Evolutionary conservation across 2,797 vertebrate species (phyloP).

Genomic region (Alca torda): DNA sequence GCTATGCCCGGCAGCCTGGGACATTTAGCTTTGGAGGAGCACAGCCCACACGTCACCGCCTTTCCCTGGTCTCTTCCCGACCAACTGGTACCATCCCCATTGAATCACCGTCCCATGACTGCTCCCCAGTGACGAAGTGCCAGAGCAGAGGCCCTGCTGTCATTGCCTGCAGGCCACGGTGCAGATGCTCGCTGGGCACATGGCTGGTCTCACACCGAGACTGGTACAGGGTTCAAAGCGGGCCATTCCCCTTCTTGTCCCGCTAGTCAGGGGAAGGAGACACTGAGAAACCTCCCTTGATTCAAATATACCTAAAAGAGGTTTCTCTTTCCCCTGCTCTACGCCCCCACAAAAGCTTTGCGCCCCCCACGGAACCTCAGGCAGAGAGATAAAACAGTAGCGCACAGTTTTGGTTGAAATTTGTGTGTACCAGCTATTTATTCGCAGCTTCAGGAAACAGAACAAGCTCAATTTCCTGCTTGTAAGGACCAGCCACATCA

Average conservation of each 20-base stretch:
- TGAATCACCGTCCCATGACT: neutral
- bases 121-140: neutral
- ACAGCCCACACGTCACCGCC: fast-evolving
- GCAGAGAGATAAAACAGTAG: neutral
- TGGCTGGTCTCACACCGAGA: fast-evolving
- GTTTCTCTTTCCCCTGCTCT: neutral
- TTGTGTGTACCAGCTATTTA: neutral
- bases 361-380: neutral
- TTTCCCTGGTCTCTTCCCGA: neutral
- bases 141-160: neutral
- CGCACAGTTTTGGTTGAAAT: neutral
- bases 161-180: neutral
- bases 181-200: fast-evolving
- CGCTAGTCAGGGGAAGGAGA: neutral
- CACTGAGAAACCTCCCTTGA: neutral
- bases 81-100: fast-evolving
- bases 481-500: neutral
- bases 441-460: neutral
- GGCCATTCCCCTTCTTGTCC: neutral
- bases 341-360: neutral
- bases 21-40: neutral
- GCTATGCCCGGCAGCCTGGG: neutral
- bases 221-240: fast-evolving
- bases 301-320: neutral
- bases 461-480: neutral